phyloP scores from a whole-genome alignment of 2,888 invertebrate genomes.

The Oxyteleia sp. region DNA sequence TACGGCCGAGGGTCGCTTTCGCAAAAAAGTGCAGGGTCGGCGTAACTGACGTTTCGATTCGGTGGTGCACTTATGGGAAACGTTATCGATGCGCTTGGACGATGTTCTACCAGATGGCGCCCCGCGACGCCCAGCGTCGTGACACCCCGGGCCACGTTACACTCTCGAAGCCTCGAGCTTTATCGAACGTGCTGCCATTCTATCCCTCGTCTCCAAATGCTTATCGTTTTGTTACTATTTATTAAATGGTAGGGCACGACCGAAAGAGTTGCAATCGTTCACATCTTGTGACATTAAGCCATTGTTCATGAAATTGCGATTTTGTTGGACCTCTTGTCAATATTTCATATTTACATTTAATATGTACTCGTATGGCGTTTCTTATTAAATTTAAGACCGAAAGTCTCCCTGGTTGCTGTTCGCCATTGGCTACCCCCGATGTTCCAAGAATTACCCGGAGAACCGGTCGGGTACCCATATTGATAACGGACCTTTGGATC shows the following conservation, averaged over 20 bases:
- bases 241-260: conserved; percentile 2
- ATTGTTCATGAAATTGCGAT: no score
- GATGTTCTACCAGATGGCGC: conserved; percentile 83
- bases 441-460: no score
- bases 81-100: conserved; percentile 78
- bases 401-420: no score
- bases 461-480: no score
- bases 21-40: conserved; percentile 75
- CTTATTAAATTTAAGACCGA: no score
- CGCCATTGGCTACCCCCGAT: no score
- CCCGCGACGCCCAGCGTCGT: conserved; percentile 75
- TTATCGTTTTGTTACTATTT: not conserved
- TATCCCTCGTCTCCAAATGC: conserved; percentile 6
- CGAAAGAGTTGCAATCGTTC: no score
- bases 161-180: conserved; percentile 70
- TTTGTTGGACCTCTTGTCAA: no score
- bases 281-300: no score
- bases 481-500: conserved; percentile 22
- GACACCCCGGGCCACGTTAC: conserved; percentile 76
- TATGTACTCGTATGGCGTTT: no score
- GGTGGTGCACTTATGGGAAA: conserved; percentile 85
- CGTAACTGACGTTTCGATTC: conserved; percentile 84
- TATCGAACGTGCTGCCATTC: conserved; percentile 60
- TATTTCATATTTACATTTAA: no score
- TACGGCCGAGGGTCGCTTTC: conserved; percentile 34